Evolutionary conservation across 2,797 vertebrate species (phyloP).

Genomic region (Pseudomugil gertrudae): DNA sequence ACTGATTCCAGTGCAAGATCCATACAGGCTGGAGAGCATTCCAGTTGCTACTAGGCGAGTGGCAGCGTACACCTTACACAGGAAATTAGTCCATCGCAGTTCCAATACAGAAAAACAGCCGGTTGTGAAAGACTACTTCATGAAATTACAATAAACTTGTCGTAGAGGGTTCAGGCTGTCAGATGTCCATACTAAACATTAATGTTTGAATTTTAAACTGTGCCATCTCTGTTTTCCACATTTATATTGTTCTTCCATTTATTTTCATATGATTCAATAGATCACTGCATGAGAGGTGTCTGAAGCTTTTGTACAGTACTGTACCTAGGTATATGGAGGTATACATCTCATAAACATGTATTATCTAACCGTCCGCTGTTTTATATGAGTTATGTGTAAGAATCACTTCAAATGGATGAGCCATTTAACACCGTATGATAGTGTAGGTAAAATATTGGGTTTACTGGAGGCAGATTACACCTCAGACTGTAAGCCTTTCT

Average conservation of each 20-base stretch:
- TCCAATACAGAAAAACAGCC: not conserved
- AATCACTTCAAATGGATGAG: slow-evolving; percentile 24
- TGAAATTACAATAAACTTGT: too few species aligned
- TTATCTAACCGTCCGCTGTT: not conserved
- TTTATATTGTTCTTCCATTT: not conserved
- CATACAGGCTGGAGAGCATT: too few species aligned
- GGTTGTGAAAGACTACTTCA: too few species aligned
- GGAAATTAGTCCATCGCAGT: too few species aligned
- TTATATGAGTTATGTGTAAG: slow-evolving; percentile 5
- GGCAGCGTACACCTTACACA: too few species aligned
- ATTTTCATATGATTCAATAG: too few species aligned
- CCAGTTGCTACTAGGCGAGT: too few species aligned
- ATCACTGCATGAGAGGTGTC: not conserved
- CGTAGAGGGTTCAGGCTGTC: not conserved
- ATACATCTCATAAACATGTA: not conserved
- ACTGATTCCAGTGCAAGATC: too few species aligned
- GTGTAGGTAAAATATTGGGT: slow-evolving; percentile 45
- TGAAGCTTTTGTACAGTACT: not conserved
- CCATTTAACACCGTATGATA: slow-evolving; percentile 31
- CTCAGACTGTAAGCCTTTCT: slow-evolving; percentile 56
- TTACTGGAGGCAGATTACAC: slow-evolving; percentile 69
- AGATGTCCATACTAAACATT: not conserved
- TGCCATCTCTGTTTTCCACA: too few species aligned
- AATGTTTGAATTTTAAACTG: not conserved
- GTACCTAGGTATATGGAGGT: not conserved